Evolutionary conservation across 2,113 vertebrate species (phyloP).

Genomic region (Piprites chloris): DNA sequence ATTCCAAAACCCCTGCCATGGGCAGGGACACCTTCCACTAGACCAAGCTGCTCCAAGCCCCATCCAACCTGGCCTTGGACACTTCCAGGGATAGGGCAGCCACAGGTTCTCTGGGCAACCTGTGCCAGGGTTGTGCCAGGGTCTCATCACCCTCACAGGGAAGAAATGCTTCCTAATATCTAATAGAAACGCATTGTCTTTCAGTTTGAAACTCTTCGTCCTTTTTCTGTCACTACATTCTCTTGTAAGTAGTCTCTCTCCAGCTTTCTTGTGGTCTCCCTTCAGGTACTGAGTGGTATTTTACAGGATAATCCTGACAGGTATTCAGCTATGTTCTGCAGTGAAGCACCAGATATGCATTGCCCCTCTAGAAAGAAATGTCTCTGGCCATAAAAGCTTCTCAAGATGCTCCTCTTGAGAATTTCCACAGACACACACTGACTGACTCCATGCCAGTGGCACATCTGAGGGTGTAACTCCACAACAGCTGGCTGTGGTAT

Average conservation of each 20-base stretch:
- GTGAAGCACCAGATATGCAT: background rate
- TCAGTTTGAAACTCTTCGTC: background rate
- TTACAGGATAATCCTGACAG: background rate
- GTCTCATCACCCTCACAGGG: background rate
- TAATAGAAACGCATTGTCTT: background rate
- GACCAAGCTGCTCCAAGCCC: background rate
- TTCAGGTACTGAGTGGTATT: background rate
- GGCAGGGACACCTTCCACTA: background rate
- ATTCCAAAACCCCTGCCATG: background rate
- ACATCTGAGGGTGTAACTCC: background rate
- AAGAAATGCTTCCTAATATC: background rate
- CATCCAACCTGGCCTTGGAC: background rate
- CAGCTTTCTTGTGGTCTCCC: background rate
- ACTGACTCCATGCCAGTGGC: rapidly evolving
- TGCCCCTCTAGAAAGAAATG: background rate
- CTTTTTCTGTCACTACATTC: background rate
- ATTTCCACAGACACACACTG: background rate
- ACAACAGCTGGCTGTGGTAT: rapidly evolving
- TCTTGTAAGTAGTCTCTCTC: background rate
- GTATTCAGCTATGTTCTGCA: background rate
- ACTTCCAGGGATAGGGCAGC: background rate
- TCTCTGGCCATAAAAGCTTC: background rate
- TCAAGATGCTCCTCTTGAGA: rapidly evolving
- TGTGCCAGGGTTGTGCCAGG: background rate
- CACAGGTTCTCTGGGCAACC: background rate